phyloP scores from a whole-genome alignment of 2,113 vertebrate species.

The Tympanuchus pallidicinctus region DNA sequence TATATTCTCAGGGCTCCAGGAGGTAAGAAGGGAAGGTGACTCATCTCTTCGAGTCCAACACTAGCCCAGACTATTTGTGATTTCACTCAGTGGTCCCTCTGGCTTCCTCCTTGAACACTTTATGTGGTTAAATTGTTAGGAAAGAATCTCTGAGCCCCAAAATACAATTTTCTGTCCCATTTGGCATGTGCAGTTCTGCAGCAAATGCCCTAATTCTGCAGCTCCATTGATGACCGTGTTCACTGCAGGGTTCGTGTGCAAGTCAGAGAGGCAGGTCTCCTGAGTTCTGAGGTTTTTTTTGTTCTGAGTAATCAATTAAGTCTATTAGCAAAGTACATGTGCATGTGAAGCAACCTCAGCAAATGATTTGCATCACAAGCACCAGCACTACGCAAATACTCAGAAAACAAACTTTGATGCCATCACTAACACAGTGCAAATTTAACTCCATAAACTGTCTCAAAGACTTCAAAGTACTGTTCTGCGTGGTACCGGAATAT shows the following conservation, averaged over 20 bases:
- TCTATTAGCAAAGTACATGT: background rate
- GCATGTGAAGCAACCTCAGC: background rate
- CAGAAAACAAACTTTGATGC: background rate
- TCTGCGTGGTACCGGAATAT: constrained; percentile 12
- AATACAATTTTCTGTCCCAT: background rate
- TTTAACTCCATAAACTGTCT: background rate
- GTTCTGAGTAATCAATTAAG: background rate
- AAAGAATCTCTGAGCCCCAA: background rate
- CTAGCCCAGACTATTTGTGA: background rate
- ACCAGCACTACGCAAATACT: background rate
- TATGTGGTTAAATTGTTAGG: background rate
- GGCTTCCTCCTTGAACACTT: background rate
- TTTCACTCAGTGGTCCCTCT: background rate
- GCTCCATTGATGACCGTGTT: background rate
- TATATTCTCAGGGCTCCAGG: background rate
- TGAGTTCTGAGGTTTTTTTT: background rate
- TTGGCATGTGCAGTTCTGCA: background rate
- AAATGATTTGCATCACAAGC: background rate
- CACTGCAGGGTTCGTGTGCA: background rate
- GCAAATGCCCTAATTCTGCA: background rate
- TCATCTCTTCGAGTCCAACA: background rate
- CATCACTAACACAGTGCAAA: background rate
- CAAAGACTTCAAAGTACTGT: background rate
- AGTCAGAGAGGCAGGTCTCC: background rate
- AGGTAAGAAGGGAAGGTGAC: background rate